Evolutionary conservation across 1,140 invertebrate genomes (phyloP).

Genomic region (Phocides pigmalion): DNA sequence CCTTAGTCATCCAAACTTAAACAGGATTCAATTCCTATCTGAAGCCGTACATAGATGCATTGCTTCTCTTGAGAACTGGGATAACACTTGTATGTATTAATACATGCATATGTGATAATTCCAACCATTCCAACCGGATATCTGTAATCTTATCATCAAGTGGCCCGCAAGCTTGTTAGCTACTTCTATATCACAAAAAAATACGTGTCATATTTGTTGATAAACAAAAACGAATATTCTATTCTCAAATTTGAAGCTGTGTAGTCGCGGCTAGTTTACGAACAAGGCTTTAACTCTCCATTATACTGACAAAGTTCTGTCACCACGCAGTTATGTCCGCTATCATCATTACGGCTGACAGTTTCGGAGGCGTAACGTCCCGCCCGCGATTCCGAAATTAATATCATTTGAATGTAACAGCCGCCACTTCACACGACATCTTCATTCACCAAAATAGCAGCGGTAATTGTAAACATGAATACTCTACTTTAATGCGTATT

Average conservation of each 20-base stretch:
- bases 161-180: too few species aligned
- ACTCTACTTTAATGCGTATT: constrained; percentile 73
- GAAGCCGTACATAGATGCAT: too few species aligned
- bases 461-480: constrained; percentile 52
- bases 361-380: constrained; percentile 59
- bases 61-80: too few species aligned
- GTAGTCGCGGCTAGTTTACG: constrained; percentile 20
- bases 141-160: too few species aligned
- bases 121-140: too few species aligned
- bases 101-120: too few species aligned
- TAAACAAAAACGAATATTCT: too few species aligned
- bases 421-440: constrained; percentile 77
- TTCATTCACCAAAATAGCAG: constrained; percentile 61
- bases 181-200: too few species aligned
- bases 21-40: too few species aligned
- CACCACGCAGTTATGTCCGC: constrained; percentile 40
- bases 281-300: constrained; percentile 8
- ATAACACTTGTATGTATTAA: too few species aligned
- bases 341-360: constrained; percentile 56
- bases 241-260: neutral
- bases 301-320: constrained; percentile 39
- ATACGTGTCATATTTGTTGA: too few species aligned
- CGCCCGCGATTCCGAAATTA: constrained; percentile 62
- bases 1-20: too few species aligned
- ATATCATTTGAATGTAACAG: constrained; percentile 70